phyloP scores from a whole-genome alignment of 2,888 invertebrate species.

The Onchidella celtica region DNA sequence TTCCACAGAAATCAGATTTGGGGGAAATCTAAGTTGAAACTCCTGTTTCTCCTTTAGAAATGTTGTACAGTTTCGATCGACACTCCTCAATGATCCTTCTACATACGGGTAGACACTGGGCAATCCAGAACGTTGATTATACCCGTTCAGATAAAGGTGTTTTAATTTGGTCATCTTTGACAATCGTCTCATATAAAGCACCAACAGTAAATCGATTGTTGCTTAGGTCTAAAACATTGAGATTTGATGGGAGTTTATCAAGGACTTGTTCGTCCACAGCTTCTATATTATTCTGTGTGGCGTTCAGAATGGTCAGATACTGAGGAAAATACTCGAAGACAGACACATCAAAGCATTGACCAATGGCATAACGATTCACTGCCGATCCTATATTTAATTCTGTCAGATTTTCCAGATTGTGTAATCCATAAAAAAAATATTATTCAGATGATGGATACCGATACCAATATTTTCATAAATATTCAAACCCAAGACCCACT shows the following conservation, averaged over 20 bases:
- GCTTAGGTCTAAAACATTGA: slow-evolving; percentile 25
- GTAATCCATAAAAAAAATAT: slow-evolving; percentile 41
- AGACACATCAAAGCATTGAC: slow-evolving; percentile 18
- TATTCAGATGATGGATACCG: slow-evolving; percentile 36
- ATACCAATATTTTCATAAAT: slow-evolving; percentile 40
- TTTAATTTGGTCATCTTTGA: slow-evolving; percentile 9
- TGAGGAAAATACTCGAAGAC: slow-evolving; percentile 36
- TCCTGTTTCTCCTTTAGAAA: too few relatives aligned
- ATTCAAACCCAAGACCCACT: too few relatives aligned
- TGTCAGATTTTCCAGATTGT: slow-evolving; percentile 11
- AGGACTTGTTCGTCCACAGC: slow-evolving; percentile 8
- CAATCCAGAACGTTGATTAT: too few relatives aligned
- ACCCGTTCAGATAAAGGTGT: too few relatives aligned
- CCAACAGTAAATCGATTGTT: slow-evolving; percentile 47
- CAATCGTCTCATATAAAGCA: slow-evolving; percentile 32
- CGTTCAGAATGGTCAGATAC: slow-evolving; percentile 32
- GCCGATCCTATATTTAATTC: slow-evolving; percentile 30
- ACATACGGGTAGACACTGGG: too few relatives aligned
- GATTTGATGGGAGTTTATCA: slow-evolving; percentile 25
- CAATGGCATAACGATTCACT: slow-evolving; percentile 34
- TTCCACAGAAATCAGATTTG: background rate
- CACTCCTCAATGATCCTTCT: too few relatives aligned
- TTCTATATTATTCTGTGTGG: slow-evolving; percentile 37
- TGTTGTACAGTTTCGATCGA: too few relatives aligned
- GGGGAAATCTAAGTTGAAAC: slow-evolving; percentile 3